A percentile compares a stretch with the other conserved stretches of the same genome.
Conservation (phyloP, 2,888 invertebrate genomes). For the Siphlonurus alternatus region DNA sequence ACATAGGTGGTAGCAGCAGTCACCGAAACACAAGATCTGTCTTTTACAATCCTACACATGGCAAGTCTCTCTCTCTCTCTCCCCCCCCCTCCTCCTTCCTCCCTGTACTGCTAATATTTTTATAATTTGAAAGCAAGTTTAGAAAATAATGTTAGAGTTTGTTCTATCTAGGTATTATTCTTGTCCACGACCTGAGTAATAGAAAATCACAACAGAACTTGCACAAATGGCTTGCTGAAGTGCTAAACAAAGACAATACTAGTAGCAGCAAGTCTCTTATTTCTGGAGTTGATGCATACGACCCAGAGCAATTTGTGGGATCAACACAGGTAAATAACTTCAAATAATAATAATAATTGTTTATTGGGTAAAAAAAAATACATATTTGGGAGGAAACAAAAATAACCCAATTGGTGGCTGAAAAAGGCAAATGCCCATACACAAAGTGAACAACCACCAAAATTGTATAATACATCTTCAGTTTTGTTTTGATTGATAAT, state of each 20-base stretch:
- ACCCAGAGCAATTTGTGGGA: constrained; percentile 73
- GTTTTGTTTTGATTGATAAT: too few relatives aligned
- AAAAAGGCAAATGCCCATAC: too few relatives aligned
- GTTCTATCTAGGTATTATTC: constrained; percentile 70
- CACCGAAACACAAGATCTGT: constrained; percentile 87
- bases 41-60: constrained; percentile 88
- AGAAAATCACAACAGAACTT: constrained; percentile 89
- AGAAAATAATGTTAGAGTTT: too few relatives aligned
- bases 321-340: constrained; percentile 52
- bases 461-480: neutral
- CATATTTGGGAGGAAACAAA: too few relatives aligned
- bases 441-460: constrained; percentile 8
- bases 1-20: constrained; percentile 86
- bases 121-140: too few relatives aligned
- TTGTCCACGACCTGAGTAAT: constrained; percentile 94
- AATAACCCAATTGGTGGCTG: too few relatives aligned
- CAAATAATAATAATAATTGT: too few relatives aligned
- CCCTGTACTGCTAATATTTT: too few relatives aligned
- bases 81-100: too few relatives aligned
- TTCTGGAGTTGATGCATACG: constrained; percentile 47
- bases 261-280: constrained; percentile 19
- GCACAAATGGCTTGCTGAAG: constrained; percentile 83
- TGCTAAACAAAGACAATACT: constrained; percentile 54
- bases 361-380: too few relatives aligned
- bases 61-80: constrained; percentile 26